phyloP scores from a whole-genome alignment of 2,888 invertebrate species.

The Harmothoe impar region DNA sequence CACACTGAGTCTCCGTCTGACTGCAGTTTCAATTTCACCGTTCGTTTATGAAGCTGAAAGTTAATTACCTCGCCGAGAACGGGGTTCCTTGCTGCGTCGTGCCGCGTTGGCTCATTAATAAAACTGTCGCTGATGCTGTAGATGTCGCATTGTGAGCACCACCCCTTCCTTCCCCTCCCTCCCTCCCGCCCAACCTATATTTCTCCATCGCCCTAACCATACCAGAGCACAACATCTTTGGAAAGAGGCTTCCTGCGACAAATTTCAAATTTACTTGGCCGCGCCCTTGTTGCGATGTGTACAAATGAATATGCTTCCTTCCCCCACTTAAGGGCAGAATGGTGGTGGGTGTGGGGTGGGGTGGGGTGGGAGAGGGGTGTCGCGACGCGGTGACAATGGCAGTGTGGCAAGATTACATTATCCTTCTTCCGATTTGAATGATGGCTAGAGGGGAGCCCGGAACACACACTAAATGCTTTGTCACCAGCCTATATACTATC shows the following conservation, averaged over 20 bases:
- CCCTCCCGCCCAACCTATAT: not conserved
- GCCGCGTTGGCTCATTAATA: constrained; percentile 12
- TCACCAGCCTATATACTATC: constrained; percentile 32
- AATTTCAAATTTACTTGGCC: constrained; percentile 57
- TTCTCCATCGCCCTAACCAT: not conserved
- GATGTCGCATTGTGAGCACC: not conserved
- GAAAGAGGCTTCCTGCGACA: constrained; percentile 30
- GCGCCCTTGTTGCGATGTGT: constrained; percentile 44
- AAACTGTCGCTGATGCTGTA: constrained; percentile 25
- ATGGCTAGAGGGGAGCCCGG: constrained; percentile 46
- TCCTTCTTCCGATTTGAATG: constrained; percentile 58
- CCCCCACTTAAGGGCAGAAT: constrained; percentile 15
- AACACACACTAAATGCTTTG: constrained; percentile 43
- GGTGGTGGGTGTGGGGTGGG: too few relatives aligned
- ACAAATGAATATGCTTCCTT: constrained; percentile 55
- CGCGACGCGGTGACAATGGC: constrained; percentile 14
- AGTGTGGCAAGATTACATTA: constrained; percentile 25
- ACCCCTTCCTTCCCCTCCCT: not conserved
- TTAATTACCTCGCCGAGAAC: constrained; percentile 41
- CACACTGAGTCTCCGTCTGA: constrained; percentile 11
- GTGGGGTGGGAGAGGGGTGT: too few relatives aligned
- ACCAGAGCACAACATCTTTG: not conserved
- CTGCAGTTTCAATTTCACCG: constrained; percentile 54
- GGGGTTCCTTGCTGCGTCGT: constrained; percentile 21
- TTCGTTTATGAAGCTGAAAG: constrained; percentile 59